These are phyloP conservation scores for Manduca sexta DNA, from an alignment of 1,140 invertebrate species.

Conservation along the genomic window DNA sequence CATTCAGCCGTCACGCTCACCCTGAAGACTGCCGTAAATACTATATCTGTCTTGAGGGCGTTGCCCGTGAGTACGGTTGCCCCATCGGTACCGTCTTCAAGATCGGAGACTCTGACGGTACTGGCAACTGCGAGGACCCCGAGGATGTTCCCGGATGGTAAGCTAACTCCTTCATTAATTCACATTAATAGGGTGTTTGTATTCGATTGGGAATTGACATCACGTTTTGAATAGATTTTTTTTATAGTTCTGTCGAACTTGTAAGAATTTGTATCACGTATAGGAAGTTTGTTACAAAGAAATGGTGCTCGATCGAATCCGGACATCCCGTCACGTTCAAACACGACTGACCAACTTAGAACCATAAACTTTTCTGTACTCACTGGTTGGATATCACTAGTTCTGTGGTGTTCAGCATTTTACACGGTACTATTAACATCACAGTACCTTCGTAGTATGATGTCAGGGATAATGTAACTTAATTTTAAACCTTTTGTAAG, in stretches of 20 bases:
- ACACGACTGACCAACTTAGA: slow-evolving; percentile 51
- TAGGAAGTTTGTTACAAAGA: not conserved
- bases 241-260: too few species aligned
- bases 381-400: slow-evolving; percentile 43
- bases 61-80: slow-evolving; percentile 94
- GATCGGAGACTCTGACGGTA: slow-evolving; percentile 90
- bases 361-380: slow-evolving; percentile 40
- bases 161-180: slow-evolving; percentile 60
- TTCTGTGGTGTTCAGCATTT: slow-evolving; percentile 38
- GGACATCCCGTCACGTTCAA: slow-evolving; percentile 38
- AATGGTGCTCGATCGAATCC: slow-evolving; percentile 12
- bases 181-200: slow-evolving; percentile 7
- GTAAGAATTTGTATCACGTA: slow-evolving; percentile 6
- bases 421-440: slow-evolving; percentile 27
- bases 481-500: not conserved
- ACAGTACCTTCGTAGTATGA: slow-evolving; percentile 11
- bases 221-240: too few species aligned
- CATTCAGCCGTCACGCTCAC: slow-evolving; percentile 95
- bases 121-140: slow-evolving; percentile 93
- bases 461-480: slow-evolving; percentile 2
- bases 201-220: slow-evolving; percentile 1
- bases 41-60: slow-evolving; percentile 93
- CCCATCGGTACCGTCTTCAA: slow-evolving; percentile 97
- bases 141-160: slow-evolving; percentile 96
- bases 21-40: slow-evolving; percentile 96